Conservation (phyloP, 2,113 vertebrate species). For the Gymnorhina tibicen region DNA sequence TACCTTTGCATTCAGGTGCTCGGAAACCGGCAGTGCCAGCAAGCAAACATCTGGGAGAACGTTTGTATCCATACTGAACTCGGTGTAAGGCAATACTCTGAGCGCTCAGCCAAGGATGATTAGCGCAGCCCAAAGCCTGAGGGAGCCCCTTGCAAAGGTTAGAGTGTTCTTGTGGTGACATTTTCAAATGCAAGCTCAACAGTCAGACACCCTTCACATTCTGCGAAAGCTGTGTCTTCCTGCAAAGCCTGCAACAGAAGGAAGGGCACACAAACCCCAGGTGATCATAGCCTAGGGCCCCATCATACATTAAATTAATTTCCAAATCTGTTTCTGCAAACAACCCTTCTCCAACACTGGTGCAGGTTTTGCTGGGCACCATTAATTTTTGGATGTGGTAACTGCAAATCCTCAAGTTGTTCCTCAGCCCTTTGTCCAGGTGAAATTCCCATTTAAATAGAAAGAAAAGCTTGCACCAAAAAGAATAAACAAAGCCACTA, state of each 20-base stretch:
- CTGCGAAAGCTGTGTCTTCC: not conserved
- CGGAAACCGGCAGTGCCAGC: not conserved
- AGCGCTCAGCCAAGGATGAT: not conserved
- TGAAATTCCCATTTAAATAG: not conserved
- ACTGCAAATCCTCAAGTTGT: not conserved
- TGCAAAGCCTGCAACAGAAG: not conserved
- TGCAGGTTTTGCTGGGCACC: not conserved
- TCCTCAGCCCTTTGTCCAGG: not conserved
- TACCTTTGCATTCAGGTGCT: not conserved
- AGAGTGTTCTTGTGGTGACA: not conserved
- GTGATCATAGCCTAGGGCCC: not conserved
- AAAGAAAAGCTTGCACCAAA: not conserved
- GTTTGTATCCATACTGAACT: not conserved
- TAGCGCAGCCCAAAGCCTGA: not conserved
- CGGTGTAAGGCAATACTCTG: not conserved
- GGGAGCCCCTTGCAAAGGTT: not conserved
- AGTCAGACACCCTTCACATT: not conserved
- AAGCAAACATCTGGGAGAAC: not conserved
- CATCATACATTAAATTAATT: not conserved
- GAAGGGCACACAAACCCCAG: not conserved
- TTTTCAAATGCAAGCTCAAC: constrained; percentile 11
- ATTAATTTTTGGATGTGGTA: not conserved
- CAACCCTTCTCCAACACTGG: not conserved
- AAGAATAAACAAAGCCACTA: not conserved
- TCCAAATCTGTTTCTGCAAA: not conserved